These are phyloP conservation scores for Chrysodeixis includens DNA, from an alignment of 2,888 invertebrate genomes.

Conservation along the genomic window DNA sequence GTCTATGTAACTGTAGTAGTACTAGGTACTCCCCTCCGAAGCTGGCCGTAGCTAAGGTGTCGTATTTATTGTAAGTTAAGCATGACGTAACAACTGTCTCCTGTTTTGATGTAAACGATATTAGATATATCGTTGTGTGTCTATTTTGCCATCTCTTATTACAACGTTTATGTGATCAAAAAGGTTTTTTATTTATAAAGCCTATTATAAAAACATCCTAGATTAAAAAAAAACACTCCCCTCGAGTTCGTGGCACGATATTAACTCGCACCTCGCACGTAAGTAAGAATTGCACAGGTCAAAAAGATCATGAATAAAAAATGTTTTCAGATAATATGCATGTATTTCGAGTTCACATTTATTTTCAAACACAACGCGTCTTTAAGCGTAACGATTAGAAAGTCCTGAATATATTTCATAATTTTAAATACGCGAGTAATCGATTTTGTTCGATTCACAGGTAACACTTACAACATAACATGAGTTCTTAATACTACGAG, in stretches of 20 bases:
- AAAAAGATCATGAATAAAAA: conserved; percentile 29
- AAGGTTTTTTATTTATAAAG: conserved; percentile 11
- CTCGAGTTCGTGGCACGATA: too few species aligned
- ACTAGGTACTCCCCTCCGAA: conserved; percentile 40
- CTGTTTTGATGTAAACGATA: conserved; percentile 44
- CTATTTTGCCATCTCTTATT: conserved; percentile 53
- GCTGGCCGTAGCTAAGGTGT: conserved; percentile 44
- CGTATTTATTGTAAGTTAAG: conserved; percentile 51
- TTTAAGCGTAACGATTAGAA: conserved; percentile 65
- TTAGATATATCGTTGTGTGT: conserved; percentile 41
- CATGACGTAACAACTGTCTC: conserved; percentile 42
- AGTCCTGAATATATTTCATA: conserved; percentile 58
- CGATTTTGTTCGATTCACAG: conserved; percentile 61
- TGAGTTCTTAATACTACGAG: conserved; percentile 60
- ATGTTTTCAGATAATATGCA: conserved; percentile 54
- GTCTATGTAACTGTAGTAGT: conserved; percentile 52
- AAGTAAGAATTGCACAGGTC: neutral
- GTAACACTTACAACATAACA: conserved; percentile 65
- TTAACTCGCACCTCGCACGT: too few species aligned
- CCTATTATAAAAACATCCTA: neutral
- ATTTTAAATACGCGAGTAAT: conserved; percentile 59
- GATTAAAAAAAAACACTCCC: neutral
- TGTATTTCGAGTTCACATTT: conserved; percentile 72
- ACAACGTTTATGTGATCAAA: conserved; percentile 48
- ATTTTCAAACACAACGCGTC: conserved; percentile 66